Evolutionary conservation across 2,888 invertebrate genomes (phyloP).

Genomic region (Brassicogethes aeneus): DNA sequence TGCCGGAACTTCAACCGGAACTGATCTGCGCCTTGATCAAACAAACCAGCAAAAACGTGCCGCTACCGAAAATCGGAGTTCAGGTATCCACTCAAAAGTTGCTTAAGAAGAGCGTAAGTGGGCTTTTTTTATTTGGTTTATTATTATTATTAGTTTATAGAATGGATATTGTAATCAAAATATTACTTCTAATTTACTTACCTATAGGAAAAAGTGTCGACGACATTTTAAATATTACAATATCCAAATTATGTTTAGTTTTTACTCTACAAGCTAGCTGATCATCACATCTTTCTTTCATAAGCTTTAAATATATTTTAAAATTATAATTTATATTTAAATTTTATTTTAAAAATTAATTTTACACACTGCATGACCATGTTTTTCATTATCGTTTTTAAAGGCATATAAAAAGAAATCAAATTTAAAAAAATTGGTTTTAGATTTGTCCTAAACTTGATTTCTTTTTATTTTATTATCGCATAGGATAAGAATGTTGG

Average conservation of each 20-base stretch:
- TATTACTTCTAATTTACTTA: too few species aligned
- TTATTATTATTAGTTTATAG: slow-evolving; percentile 9
- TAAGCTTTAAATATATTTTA: too few species aligned
- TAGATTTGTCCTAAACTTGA: slow-evolving; percentile 6
- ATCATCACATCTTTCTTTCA: background rate
- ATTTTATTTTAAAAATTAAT: background rate
- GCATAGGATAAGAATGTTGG: slow-evolving; percentile 34
- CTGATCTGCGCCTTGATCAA: slow-evolving; percentile 84
- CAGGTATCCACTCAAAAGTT: slow-evolving; percentile 47
- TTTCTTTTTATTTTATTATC: slow-evolving; percentile 10
- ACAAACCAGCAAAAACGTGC: slow-evolving; percentile 84
- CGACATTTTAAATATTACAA: too few species aligned
- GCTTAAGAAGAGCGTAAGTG: slow-evolving; percentile 54
- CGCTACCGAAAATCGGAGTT: slow-evolving; percentile 52
- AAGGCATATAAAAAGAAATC: too few species aligned
- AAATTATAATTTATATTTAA: background rate
- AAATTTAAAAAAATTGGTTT: background rate
- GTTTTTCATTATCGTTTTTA: background rate
- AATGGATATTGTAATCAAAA: background rate
- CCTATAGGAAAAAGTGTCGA: too few species aligned
- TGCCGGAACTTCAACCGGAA: slow-evolving; percentile 86
- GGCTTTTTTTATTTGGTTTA: slow-evolving; percentile 40
- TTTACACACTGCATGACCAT: background rate
- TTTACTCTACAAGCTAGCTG: slow-evolving; percentile 17
- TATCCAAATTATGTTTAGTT: slow-evolving; percentile 23